These are phyloP conservation scores for Crotalus tigris DNA, from an alignment of 2,113 vertebrate species.

Conservation along the genomic window DNA sequence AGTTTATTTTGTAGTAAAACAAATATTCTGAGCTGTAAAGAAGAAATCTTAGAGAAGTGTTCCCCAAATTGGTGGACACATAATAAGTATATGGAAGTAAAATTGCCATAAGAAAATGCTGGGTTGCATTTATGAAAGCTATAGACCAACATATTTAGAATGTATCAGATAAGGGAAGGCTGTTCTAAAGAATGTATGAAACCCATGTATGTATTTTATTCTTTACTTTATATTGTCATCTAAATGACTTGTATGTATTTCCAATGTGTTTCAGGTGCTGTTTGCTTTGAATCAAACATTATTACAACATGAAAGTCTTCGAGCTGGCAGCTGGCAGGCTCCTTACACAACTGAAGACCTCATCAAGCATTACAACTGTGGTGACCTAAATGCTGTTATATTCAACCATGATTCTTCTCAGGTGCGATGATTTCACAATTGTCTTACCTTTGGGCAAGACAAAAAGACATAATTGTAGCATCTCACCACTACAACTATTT, in stretches of 20 bases:
- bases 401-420: slow-evolving; percentile 88
- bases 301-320: slow-evolving; percentile 82
- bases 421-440: slow-evolving; percentile 61
- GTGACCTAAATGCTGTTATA: slow-evolving; percentile 84
- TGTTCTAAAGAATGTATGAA: not conserved
- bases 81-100: not conserved
- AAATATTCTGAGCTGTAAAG: not conserved
- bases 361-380: slow-evolving; percentile 89
- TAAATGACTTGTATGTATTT: not conserved
- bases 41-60: not conserved
- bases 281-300: slow-evolving; percentile 88
- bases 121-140: not conserved
- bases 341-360: slow-evolving; percentile 85
- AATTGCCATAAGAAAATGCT: not conserved
- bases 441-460: not conserved
- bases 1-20: not conserved
- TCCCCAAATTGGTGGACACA: not conserved
- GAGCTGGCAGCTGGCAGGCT: slow-evolving; percentile 81
- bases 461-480: not conserved
- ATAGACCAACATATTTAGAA: not conserved
- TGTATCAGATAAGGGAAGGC: not conserved
- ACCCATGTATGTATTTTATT: not conserved
- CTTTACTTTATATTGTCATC: not conserved
- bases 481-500: not conserved
- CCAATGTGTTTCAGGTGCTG: slow-evolving; percentile 72